Base-by-base conservation (phyloP, 2,113 vertebrate species). In the Balaenoptera acutorostrata region DNA sequence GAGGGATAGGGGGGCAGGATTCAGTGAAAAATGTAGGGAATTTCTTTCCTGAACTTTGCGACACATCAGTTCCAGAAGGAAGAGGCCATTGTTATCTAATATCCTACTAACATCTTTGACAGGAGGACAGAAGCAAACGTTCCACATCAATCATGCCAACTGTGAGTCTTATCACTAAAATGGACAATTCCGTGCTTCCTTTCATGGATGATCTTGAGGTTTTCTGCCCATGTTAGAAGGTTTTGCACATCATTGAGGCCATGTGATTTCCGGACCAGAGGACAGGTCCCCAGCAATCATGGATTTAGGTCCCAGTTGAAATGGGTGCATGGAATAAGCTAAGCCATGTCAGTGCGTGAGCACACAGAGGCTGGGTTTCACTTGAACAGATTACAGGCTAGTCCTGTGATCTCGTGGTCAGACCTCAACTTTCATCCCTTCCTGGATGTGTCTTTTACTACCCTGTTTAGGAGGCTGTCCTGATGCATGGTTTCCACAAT, bases 331-430 rank as follows among this genome's bases (percentile, higher is more conserved):
- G 96, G 61, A 97, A 96, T 95, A 97, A 98, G 96, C 83, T 97
- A 93, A 88, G 86, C 94, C 93, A 95, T 92, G 95, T 96, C 82
- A 89, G 92, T 74, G 94, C 95, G 80, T 85, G 78, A 31, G 91
- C 80, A 96, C 97, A 97, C 68, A 94, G 97, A 99, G 97, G 98
- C 3, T 25, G 18, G 3, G 4, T 57, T 97, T 49, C 71, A 23
- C 20, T 5, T 23, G 25, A 13, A 18, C 8, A 96, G 98, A 99
- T 99, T 99, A 99, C 97, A 99, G 99, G 99, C 99, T 98, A 98
- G 94, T 92, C 96, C 98, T 99, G 98, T 99, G 99, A 99, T 99
- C 99, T 99, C 98, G 98, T 99, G 99, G 99, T 98, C 93, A 98
- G 98, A 25, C 96, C 97, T 98, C 96, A 92, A 98, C 98, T 97